A percentile compares a stretch with the other conserved stretches of the same genome.
Conservation (phyloP, 92 coral and sea anemone species). For the Galaxea fascicularis region DNA sequence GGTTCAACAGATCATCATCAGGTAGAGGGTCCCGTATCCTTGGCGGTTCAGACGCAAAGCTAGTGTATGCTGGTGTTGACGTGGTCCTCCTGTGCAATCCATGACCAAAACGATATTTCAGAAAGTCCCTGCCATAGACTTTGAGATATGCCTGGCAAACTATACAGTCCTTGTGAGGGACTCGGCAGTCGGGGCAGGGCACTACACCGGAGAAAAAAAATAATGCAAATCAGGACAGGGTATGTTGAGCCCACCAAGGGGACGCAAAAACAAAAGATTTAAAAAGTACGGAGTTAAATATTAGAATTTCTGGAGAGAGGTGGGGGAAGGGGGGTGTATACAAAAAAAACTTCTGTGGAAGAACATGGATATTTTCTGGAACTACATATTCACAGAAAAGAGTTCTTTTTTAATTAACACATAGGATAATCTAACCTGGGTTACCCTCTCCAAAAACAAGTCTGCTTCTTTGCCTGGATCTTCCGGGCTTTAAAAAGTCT, state of each 20-base stretch:
- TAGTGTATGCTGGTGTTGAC: constrained; percentile 79
- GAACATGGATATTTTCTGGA: too few relatives aligned
- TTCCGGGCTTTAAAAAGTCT: constrained; percentile 61
- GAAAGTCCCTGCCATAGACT: constrained; percentile 93
- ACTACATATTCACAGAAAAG: not conserved
- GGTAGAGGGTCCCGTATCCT: constrained; percentile 58
- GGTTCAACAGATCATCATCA: constrained; percentile 81
- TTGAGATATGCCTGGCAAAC: constrained; percentile 97
- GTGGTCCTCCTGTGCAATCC: constrained; percentile 72
- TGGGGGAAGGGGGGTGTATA: too few relatives aligned
- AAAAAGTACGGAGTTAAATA: too few relatives aligned
- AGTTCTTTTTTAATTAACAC: not conserved
- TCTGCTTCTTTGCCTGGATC: constrained; percentile 60
- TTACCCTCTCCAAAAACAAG: constrained; percentile 89
- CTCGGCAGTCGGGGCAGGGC: constrained; percentile 91
- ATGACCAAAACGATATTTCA: constrained; percentile 87
- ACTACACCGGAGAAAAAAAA: constrained; percentile 29
- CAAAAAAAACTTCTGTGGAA: too few relatives aligned
- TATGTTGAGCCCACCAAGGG: too few relatives aligned
- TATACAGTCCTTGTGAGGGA: constrained; percentile 94
- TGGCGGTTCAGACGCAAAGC: constrained; percentile 83
- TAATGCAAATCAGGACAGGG: not conserved
- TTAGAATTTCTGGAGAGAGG: too few relatives aligned
- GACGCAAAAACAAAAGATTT: too few relatives aligned
- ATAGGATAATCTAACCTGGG: constrained; percentile 83